Base-by-base conservation (phyloP, 1,140 invertebrate species). In the Magallana ariakensis region DNA sequence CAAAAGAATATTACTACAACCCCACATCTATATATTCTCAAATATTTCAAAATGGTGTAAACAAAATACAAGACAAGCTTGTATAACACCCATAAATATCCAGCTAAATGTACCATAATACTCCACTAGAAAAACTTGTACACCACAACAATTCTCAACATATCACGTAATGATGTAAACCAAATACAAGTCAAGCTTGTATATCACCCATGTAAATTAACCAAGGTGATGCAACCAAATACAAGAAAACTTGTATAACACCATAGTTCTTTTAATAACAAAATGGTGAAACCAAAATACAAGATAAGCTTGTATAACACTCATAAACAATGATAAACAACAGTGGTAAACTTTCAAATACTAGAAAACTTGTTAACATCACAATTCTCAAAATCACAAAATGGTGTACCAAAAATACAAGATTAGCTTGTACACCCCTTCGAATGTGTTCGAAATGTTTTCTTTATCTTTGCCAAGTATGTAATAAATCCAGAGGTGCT, bases 241-340 rank as follows among this genome's bases (percentile, higher is more conserved):
- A 60, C 58, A 60, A 60, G 11, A 60, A 60, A 9, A 60, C 58
- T n/a, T 22, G 62, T 66, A 22, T 66, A n/a, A 66, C 62, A 33
- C 7, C 10, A 62, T 1, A 62, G 19, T 9, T 66, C 16, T 66
- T 10, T 19, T 22, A 22, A n/a, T n/a, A 6, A 66, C 62, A 22
- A 8, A 66, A 66, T 10, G 62, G 62, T 66, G 62, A 22, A 22
- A 22, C 10, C n/a, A n/a, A 66, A 22, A 66, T 66, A 66, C 62
- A 66, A 66, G 62, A 19, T 22, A 66, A 66, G 19, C n/a, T 70
- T 70, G 62, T 70, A 70, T 70, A 70, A 70, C 62, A 70, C 62
- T 33, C 33, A 33, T 33, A 33, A 33, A 33, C 33, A 33, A 1
- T 33, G 33, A 33, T 33, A 33, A 33, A 33, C 33, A 33, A 1